A percentile compares a stretch with the other conserved stretches of the same genome.
phyloP scores from a whole-genome alignment of 2,113 vertebrate genomes.

The Cyanistes caeruleus region DNA sequence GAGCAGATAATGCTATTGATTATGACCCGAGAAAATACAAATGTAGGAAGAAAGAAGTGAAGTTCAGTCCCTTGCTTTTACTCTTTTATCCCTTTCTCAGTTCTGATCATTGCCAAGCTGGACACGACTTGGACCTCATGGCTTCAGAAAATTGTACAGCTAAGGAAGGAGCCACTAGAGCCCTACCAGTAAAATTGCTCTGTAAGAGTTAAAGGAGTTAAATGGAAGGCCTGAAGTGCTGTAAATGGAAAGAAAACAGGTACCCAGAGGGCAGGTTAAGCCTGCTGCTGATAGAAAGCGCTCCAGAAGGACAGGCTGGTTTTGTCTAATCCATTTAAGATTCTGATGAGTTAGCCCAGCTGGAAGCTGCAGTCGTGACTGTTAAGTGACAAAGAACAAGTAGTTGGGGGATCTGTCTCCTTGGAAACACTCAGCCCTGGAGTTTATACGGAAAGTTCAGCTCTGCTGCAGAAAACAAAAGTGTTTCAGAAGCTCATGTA shows the following conservation, averaged over 20 bases:
- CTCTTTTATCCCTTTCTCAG: not conserved
- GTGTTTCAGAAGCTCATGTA: not conserved
- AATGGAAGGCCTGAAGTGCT: not conserved
- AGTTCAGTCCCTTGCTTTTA: not conserved
- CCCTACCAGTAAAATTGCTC: not conserved
- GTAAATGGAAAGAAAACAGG: not conserved
- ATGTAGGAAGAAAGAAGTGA: not conserved
- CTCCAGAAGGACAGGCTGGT: slow-evolving; percentile 39
- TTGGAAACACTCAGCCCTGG: slow-evolving; percentile 36
- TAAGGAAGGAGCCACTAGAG: not conserved
- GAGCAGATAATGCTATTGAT: not conserved
- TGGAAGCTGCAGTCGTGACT: slow-evolving; percentile 64
- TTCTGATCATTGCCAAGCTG: not conserved
- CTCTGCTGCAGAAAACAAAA: not conserved
- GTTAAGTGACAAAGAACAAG: slow-evolving; percentile 49
- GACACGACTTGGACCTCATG: not conserved
- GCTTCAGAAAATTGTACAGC: not conserved
- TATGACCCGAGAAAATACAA: not conserved
- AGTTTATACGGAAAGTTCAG: slow-evolving; percentile 24
- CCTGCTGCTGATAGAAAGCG: not conserved
- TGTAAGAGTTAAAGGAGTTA: not conserved
- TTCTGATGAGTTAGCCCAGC: slow-evolving; percentile 60
- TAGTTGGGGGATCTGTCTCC: slow-evolving; percentile 37
- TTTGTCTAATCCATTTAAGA: slow-evolving; percentile 47
- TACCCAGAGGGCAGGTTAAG: not conserved